A percentile compares a stretch with the other conserved stretches of the same genome.
Evolutionary conservation across 2,113 vertebrate species (phyloP).

Genomic region (Saimiri boliviensis): DNA sequence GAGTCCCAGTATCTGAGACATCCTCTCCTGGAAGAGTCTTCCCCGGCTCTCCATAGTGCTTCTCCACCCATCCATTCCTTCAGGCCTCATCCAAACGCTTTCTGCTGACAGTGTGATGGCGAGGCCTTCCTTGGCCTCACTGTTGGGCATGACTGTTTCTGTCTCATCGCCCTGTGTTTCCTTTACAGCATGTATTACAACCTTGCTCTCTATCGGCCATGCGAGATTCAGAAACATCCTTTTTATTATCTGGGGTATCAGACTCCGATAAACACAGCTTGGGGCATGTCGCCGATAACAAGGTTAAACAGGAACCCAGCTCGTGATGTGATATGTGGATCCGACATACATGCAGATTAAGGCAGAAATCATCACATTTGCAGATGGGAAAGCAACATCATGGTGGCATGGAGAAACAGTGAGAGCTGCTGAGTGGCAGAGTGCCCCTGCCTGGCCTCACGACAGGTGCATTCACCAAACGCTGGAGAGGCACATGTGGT

Average conservation of each 20-base stretch:
- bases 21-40: not conserved
- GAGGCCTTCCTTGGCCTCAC: not conserved
- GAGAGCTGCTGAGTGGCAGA: not conserved
- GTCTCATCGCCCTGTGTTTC: not conserved
- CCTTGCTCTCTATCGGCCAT: not conserved
- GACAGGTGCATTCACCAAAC: not conserved
- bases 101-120: not conserved
- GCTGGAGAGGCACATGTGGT: not conserved
- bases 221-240: not conserved
- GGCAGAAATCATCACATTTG: not conserved
- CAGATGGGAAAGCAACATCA: not conserved
- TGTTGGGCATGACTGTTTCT: not conserved
- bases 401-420: not conserved
- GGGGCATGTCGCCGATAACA: not conserved
- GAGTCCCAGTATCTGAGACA: too few species aligned
- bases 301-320: not conserved
- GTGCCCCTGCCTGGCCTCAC: too few species aligned
- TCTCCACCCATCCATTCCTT: not conserved
- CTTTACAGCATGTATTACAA: not conserved
- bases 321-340: not conserved
- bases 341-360: fast-evolving
- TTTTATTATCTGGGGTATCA: not conserved
- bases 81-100: not conserved
- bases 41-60: not conserved
- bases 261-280: not conserved